Percentiles rank a stretch among this genome's conserved stretches.
These are phyloP conservation scores for Chaetodon trifasciatus DNA, from an alignment of 2,797 vertebrate genomes.

Conservation along the genomic window DNA sequence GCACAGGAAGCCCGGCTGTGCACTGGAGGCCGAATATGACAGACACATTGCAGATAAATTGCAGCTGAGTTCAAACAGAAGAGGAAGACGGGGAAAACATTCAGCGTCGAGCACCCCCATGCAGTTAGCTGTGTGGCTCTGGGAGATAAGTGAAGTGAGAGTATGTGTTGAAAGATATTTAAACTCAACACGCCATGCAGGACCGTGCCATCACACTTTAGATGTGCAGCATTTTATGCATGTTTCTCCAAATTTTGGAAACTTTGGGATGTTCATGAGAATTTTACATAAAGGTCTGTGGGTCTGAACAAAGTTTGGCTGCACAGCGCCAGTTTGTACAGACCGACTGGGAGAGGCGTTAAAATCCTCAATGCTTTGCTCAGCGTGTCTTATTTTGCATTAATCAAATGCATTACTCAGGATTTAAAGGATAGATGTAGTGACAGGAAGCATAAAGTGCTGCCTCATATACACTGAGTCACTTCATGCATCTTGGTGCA, in stretches of 20 bases:
- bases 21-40: slow-evolving; percentile 57
- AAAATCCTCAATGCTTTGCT: not conserved
- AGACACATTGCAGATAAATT: slow-evolving; percentile 48
- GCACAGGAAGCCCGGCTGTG: slow-evolving; percentile 46
- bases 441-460: too few relatives aligned
- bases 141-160: slow-evolving; percentile 8
- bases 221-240: not conserved
- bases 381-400: not conserved
- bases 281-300: not conserved
- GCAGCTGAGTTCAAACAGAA: slow-evolving; percentile 25
- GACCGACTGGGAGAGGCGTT: not conserved
- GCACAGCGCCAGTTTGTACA: slow-evolving; percentile 5
- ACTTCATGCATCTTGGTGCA: not conserved
- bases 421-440: not conserved
- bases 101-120: not conserved
- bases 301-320: slow-evolving; percentile 18
- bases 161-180: slow-evolving; percentile 2
- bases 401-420: not conserved
- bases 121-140: not conserved
- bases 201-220: not conserved
- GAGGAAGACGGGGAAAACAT: not conserved
- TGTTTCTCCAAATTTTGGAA: not conserved
- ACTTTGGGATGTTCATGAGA: not conserved
- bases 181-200: not conserved
- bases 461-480: not conserved